Base-by-base conservation (phyloP, 1,140 invertebrate genomes). In the Agrypnia vestita region DNA sequence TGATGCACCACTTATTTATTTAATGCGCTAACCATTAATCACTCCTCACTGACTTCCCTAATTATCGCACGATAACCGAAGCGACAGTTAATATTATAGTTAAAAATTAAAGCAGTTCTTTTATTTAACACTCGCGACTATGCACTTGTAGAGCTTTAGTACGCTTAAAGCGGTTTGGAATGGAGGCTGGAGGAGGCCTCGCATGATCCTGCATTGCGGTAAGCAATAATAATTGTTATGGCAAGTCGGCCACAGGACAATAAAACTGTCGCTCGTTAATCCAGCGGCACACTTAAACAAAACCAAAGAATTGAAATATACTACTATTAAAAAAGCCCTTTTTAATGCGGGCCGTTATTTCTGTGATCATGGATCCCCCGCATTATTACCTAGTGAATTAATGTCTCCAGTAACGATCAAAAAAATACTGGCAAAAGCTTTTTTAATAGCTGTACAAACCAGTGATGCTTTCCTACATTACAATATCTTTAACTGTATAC, bases 281-380 rank as follows among this genome's bases (percentile, higher is more conserved):
- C 21, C 49, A 73, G 49, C 69, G 69, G 69, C 21, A 73, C 17
- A 73, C 25, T 73, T 21, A 73, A 73, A 73, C 19, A 73, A 69
- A 46, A n/a, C 64, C 44, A 1, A 17, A 69, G 64, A 47, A 17
- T 21, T n/a, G 21, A 17, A 69, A 64, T 12, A 64, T 44, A 64
- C 35, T 25, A 25, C 25, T 35, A 35, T 35, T 35, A 35, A 35
- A 35, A 35, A 35, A 35, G 1, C 6, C 6, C 25, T 25, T 17
- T 64, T 25, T 19, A 10, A 59, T 59, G 55, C 55, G 55, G 55
- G 55, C 61, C 61, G 4, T 19, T 64, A 35, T 64, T 21, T 8
- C 12, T 64, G 61, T 25, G 61, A 19, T 43, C 61, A 25, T 64
- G 9, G 25, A 35, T 6, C 25, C 25, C 25, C 6, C 6, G 25